These are phyloP conservation scores for Thalpophila matura DNA, from an alignment of 2,888 invertebrate genomes.

Conservation along the genomic window DNA sequence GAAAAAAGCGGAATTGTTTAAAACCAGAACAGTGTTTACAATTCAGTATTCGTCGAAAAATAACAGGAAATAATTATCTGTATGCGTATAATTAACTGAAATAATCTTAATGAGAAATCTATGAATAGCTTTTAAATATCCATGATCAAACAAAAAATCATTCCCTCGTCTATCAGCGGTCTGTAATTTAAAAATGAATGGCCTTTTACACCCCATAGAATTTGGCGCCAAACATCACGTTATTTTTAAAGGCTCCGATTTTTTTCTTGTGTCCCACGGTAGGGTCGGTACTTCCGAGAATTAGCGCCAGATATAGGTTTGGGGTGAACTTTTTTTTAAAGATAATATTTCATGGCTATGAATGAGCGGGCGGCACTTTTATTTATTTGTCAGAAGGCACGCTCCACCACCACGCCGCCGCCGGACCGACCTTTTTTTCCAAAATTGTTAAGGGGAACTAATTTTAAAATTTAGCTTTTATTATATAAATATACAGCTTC, in stretches of 20 bases:
- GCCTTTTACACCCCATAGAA: constrained; percentile 56
- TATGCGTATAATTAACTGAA: constrained; percentile 20
- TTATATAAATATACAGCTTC: constrained; percentile 19
- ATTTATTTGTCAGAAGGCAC: constrained; percentile 52
- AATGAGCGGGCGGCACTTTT: constrained; percentile 64
- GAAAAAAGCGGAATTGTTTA: constrained; percentile 8
- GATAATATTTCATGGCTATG: constrained; percentile 60
- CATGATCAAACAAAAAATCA: constrained; percentile 7
- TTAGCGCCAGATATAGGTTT: constrained; percentile 50
- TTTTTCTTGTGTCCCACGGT: constrained; percentile 62
- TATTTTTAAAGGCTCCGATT: constrained; percentile 60
- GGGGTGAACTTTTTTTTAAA: constrained; percentile 57
- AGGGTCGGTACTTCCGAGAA: constrained; percentile 73
- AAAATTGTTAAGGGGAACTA: constrained; percentile 8
- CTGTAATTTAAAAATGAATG: constrained; percentile 61
- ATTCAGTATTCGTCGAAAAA: constrained; percentile 5
- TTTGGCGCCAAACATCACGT: constrained; percentile 66
- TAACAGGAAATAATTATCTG: constrained; percentile 19
- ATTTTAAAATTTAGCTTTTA: no score
- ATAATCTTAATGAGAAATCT: constrained; percentile 42
- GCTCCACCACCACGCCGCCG: constrained; percentile 20
- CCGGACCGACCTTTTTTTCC: constrained; percentile 10
- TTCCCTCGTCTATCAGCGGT: constrained; percentile 3
- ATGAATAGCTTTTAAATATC: constrained; percentile 22
- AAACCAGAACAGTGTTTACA: constrained; percentile 10